Conservation (phyloP, 2,113 vertebrate genomes). For the Xenopus borealis region DNA sequence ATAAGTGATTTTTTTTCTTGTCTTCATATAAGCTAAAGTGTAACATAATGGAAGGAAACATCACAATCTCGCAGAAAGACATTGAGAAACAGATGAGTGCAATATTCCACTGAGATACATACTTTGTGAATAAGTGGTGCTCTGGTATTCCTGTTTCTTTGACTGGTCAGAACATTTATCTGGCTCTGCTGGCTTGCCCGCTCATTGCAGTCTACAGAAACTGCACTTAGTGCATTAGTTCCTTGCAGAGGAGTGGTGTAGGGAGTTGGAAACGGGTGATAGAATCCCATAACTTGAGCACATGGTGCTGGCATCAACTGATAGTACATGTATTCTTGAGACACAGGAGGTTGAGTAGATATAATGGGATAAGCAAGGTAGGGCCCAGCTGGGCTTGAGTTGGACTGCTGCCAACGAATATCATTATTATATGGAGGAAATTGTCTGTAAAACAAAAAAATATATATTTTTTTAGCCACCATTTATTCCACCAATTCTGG, state of each 20-base stretch:
- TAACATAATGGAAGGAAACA: too few relatives aligned
- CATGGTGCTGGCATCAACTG: conserved; percentile 93
- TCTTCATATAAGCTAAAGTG: too few relatives aligned
- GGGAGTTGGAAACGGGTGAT: conserved; percentile 85
- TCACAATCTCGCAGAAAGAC: too few relatives aligned
- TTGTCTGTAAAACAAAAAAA: conserved; percentile 54
- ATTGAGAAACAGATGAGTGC: too few relatives aligned
- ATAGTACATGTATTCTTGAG: conserved; percentile 91
- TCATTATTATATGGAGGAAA: conserved; percentile 89
- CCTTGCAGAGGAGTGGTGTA: conserved; percentile 82
- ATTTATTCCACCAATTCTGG: too few relatives aligned
- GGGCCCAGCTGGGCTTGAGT: conserved; percentile 74
- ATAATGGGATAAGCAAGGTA: conserved; percentile 94
- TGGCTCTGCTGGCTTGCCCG: conserved; percentile 71
- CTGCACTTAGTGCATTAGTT: conserved; percentile 70
- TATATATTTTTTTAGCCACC: background rate
- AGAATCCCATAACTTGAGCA: conserved; percentile 95
- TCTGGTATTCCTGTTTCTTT: conserved; percentile 77
- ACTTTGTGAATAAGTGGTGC: conserved; percentile 79
- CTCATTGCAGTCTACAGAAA: conserved; percentile 80
- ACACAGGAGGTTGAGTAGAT: conserved; percentile 88
- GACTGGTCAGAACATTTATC: conserved; percentile 70
- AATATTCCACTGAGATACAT: conserved; percentile 41
- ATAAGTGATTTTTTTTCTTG: too few relatives aligned
- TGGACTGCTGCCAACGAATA: conserved; percentile 90